Evolutionary conservation across 2,888 invertebrate genomes (phyloP).

Genomic region (Tiliacea aurago): DNA sequence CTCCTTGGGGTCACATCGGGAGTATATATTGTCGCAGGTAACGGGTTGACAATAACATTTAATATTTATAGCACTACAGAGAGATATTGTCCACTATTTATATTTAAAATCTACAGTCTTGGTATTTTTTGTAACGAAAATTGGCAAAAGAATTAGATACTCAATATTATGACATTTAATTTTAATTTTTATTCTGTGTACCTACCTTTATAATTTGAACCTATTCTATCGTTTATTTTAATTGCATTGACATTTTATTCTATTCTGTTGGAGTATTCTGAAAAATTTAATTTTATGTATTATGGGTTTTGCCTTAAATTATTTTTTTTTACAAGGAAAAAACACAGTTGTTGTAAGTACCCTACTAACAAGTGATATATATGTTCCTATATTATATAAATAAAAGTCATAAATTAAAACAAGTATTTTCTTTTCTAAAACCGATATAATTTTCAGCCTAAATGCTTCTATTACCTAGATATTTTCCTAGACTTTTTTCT

Average conservation of each 20-base stretch:
- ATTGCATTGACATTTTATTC: no score
- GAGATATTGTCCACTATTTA: conserved; percentile 29
- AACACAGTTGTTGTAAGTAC: no score
- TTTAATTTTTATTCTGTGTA: no score
- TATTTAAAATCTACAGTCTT: conserved; percentile 12
- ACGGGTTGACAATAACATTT: conserved; percentile 47
- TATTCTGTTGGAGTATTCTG: no score
- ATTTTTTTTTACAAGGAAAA: no score
- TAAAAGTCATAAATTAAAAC: neutral
- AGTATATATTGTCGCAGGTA: conserved; percentile 47
- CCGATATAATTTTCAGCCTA: neutral
- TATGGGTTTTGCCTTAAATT: no score
- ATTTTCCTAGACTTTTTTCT: neutral
- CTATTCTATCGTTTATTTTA: no score
- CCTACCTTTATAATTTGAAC: no score
- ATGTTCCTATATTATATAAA: neutral
- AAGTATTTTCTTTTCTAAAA: neutral
- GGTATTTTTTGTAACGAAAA: neutral
- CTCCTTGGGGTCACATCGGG: conserved; percentile 58
- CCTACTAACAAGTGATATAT: neutral
- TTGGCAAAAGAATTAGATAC: neutral
- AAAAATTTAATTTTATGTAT: no score
- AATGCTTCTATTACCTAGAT: neutral
- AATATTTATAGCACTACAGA: conserved; percentile 47
- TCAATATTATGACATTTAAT: no score